Percentiles rank a stretch among this genome's conserved stretches.
phyloP scores from a whole-genome alignment of 2,888 invertebrate genomes.

The Empis livida region DNA sequence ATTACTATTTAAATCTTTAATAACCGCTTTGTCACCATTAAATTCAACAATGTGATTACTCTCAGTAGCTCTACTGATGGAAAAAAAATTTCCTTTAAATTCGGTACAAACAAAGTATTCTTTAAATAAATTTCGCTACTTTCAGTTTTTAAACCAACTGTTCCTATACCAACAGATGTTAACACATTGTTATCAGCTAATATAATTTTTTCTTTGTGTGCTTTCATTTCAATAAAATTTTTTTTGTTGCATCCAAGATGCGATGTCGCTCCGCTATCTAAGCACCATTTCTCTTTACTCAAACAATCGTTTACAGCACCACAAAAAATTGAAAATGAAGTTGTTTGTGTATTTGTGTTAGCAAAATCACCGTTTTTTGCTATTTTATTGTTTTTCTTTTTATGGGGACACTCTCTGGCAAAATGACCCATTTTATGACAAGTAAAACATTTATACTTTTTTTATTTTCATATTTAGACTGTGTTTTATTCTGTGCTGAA shows the following conservation, averaged over 20 bases:
- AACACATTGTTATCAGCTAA: background rate
- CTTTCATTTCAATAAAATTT: background rate
- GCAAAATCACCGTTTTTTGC: background rate
- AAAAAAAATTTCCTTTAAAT: slow-evolving; percentile 1
- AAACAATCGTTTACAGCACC: background rate
- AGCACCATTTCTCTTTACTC: background rate
- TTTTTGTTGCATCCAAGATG: background rate
- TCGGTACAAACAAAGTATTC: background rate
- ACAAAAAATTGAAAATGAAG: background rate
- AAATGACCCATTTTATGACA: background rate
- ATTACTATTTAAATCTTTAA: background rate
- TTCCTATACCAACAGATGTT: background rate
- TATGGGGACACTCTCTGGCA: background rate
- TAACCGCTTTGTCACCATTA: background rate
- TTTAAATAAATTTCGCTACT: background rate
- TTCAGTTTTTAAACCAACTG: background rate
- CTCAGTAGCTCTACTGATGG: background rate
- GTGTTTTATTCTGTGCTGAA: background rate
- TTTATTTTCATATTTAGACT: background rate
- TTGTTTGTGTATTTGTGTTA: too few species aligned
- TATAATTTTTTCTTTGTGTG: background rate
- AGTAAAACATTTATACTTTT: background rate
- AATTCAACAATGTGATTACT: background rate
- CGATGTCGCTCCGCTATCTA: background rate
- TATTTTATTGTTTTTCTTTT: background rate